Evolutionary conservation across 2,797 vertebrate species (phyloP).

Genomic region (Meda fulgida): DNA sequence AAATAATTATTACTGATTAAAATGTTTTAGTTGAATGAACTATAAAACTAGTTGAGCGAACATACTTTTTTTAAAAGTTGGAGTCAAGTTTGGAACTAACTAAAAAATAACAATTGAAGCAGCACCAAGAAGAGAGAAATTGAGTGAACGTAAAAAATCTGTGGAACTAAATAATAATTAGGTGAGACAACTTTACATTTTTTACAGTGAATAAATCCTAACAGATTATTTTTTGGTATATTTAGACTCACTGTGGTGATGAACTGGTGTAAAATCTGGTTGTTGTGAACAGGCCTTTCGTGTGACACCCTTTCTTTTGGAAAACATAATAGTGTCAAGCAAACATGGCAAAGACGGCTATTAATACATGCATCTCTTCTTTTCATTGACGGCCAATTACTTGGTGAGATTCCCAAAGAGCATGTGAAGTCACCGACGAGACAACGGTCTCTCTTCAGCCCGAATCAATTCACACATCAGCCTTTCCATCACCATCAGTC

Average conservation of each 20-base stretch:
- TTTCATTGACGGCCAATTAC: conserved; percentile 55
- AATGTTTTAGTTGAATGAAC: too few species aligned
- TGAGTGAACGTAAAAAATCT: too few species aligned
- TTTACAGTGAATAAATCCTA: too few species aligned
- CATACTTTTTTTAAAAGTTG: too few species aligned
- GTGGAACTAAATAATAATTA: too few species aligned
- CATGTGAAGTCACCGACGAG: conserved; percentile 14
- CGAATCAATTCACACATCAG: conserved; percentile 61
- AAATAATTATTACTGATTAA: too few species aligned
- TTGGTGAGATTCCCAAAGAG: conserved; percentile 58
- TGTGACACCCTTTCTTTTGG: neutral
- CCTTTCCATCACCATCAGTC: neutral
- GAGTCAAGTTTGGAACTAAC: too few species aligned
- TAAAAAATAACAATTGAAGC: too few species aligned
- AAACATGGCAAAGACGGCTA: conserved; percentile 8
- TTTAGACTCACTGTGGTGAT: neutral
- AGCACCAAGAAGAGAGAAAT: too few species aligned
- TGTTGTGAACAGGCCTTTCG: neutral
- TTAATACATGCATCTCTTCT: conserved; percentile 19
- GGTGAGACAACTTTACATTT: too few species aligned
- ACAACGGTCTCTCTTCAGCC: conserved; percentile 16
- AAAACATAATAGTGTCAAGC: neutral
- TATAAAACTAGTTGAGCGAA: too few species aligned
- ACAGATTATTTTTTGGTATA: neutral
- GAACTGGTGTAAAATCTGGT: neutral